phyloP scores from a whole-genome alignment of 2,888 invertebrate species.

The Carterocephalus palaemon region DNA sequence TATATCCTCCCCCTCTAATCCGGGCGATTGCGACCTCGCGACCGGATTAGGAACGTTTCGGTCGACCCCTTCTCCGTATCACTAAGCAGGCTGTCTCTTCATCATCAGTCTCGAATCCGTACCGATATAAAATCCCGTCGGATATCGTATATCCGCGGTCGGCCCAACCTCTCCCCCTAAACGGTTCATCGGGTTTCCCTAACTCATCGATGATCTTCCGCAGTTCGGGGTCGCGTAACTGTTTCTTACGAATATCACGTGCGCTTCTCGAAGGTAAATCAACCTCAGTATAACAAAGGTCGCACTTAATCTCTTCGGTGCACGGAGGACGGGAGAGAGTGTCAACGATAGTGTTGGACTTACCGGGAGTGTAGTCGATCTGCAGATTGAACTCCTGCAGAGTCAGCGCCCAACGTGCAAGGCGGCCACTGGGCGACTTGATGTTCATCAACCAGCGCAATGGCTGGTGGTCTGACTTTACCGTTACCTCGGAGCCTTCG shows the following conservation, averaged over 20 bases:
- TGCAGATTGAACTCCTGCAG: slow-evolving; percentile 45
- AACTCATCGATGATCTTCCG: slow-evolving; percentile 26
- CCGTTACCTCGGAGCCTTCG: slow-evolving; percentile 46
- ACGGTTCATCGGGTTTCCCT: slow-evolving; percentile 27
- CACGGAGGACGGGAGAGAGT: background rate
- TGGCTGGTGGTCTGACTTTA: slow-evolving; percentile 44
- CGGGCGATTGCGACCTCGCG: no score
- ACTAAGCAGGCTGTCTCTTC: slow-evolving; percentile 25
- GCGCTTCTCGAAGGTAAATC: slow-evolving; percentile 1
- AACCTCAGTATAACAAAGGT: background rate
- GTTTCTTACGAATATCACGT: slow-evolving; percentile 16
- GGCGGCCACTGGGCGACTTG: slow-evolving; percentile 26
- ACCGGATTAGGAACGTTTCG: no score
- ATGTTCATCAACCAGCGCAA: slow-evolving; percentile 20
- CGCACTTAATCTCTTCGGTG: background rate
- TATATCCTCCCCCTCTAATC: no score
- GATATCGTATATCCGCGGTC: slow-evolving; percentile 22
- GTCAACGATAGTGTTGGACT: slow-evolving; percentile 6
- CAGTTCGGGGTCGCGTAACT: slow-evolving; percentile 24
- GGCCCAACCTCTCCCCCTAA: slow-evolving; percentile 26
- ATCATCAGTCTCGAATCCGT: slow-evolving; percentile 11
- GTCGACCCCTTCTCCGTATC: no score
- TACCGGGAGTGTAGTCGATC: slow-evolving; percentile 46
- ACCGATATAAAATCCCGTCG: slow-evolving; percentile 26
- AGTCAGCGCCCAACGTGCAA: slow-evolving; percentile 27